A percentile compares a stretch with the other conserved stretches of the same genome.
Conservation (phyloP, 2,113 vertebrate genomes). For the Australoheros scitulus region DNA sequence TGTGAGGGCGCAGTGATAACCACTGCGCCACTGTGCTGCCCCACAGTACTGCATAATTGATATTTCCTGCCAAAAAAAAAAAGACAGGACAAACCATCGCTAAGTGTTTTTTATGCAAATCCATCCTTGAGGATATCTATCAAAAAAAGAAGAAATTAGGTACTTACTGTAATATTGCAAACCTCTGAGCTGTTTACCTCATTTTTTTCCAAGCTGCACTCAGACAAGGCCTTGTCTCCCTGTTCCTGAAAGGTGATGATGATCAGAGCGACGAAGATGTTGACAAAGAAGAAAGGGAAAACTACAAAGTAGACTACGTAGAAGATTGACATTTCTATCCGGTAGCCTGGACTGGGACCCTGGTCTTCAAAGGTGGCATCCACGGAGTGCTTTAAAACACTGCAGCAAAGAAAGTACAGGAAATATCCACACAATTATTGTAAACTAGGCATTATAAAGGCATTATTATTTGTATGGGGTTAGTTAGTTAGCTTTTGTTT, state of each 20-base stretch:
- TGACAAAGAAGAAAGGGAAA: slow-evolving; percentile 99
- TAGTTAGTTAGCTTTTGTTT: too few relatives aligned
- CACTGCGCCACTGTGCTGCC: too few relatives aligned
- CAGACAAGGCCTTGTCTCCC: slow-evolving; percentile 96
- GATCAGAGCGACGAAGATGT: slow-evolving; percentile 97
- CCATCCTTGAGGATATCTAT: background rate
- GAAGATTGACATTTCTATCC: slow-evolving; percentile 98
- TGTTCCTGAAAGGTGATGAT: slow-evolving; percentile 99
- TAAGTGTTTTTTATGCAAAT: background rate
- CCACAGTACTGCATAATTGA: background rate
- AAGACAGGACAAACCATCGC: background rate
- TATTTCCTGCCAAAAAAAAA: background rate
- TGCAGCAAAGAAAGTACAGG: slow-evolving; percentile 57
- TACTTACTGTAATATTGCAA: background rate
- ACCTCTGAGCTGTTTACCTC: slow-evolving; percentile 79
- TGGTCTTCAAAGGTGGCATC: slow-evolving; percentile 95
- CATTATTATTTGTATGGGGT: too few relatives aligned
- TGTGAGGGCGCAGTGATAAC: too few relatives aligned
- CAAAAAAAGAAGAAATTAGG: background rate
- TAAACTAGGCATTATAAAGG: background rate
- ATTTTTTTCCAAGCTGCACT: slow-evolving; percentile 97
- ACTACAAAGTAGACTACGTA: slow-evolving; percentile 98
- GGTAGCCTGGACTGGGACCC: slow-evolving; percentile 93
- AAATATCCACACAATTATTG: background rate
- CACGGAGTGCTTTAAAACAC: slow-evolving; percentile 95